These are phyloP conservation scores for Pteronura brasiliensis DNA, from an alignment of 2,113 vertebrate species.

Conservation along the genomic window DNA sequence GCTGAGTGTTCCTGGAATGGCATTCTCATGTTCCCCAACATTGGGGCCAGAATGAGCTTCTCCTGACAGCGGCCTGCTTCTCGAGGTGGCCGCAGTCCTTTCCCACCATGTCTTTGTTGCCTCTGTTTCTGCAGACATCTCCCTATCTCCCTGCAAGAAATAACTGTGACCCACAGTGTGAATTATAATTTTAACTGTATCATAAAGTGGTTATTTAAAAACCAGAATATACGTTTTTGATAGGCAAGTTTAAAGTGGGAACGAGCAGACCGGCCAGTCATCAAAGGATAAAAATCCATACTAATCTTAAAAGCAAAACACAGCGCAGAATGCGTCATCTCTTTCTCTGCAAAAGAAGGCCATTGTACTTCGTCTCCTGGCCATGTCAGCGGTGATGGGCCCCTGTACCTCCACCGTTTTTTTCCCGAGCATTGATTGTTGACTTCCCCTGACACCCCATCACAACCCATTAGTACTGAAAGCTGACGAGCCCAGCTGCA, in stretches of 20 bases:
- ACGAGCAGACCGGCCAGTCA: conserved; percentile 62
- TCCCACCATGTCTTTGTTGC: background rate
- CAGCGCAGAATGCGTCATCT: conserved; percentile 76
- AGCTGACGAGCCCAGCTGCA: conserved; percentile 85
- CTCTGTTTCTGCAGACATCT: conserved; percentile 19
- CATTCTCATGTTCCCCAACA: background rate
- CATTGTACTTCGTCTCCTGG: conserved; percentile 80
- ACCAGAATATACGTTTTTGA: background rate
- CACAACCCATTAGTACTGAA: conserved; percentile 87
- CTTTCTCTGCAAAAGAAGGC: conserved; percentile 77
- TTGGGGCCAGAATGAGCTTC: conserved; percentile 1
- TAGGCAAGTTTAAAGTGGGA: conserved; percentile 33
- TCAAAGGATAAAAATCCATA: conserved; percentile 75
- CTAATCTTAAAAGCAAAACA: conserved; percentile 81
- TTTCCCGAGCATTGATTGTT: conserved; percentile 83
- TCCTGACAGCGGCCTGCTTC: background rate
- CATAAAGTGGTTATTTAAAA: conserved; percentile 50
- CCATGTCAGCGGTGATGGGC: conserved; percentile 81
- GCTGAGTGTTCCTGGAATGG: background rate
- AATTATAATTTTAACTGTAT: conserved; percentile 45
- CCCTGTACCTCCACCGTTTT: background rate
- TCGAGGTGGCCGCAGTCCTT: background rate
- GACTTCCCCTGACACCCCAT: conserved; percentile 87
- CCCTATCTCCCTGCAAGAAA: conserved; percentile 50
- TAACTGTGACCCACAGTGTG: conserved; percentile 1